Percentiles rank a stretch among this genome's conserved stretches.
phyloP scores from a whole-genome alignment of 2,797 vertebrate species.

The Enteromius mattozi region DNA sequence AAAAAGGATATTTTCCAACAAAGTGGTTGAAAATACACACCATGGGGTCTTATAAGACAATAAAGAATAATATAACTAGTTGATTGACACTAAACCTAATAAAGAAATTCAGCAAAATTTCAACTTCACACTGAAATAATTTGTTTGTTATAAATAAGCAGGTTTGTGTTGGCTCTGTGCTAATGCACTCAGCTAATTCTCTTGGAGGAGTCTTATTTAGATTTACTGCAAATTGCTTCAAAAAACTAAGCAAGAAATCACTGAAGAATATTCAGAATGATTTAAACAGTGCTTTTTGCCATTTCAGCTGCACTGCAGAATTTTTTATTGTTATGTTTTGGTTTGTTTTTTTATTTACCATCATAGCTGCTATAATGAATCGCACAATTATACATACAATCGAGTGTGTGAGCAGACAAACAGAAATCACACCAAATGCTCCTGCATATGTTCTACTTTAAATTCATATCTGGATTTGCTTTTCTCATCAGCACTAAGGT shows the following conservation, averaged over 20 bases:
- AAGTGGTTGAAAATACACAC: neutral
- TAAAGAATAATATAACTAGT: neutral
- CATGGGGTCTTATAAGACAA: neutral
- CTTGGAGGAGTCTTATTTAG: neutral
- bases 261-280: neutral
- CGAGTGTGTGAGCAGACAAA: neutral
- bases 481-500: neutral
- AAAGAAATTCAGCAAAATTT: neutral
- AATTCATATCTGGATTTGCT: neutral
- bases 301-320: neutral
- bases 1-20: no score
- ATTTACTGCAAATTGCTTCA: neutral
- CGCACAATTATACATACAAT: neutral
- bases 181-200: conserved; percentile 4
- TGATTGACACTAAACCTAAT: neutral
- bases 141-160: neutral
- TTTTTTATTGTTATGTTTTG: neutral
- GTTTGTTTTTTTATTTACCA: neutral
- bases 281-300: neutral
- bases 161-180: neutral
- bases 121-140: neutral
- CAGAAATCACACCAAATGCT: neutral
- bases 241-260: neutral
- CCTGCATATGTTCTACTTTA: neutral
- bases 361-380: neutral